Evolutionary conservation across 2,888 invertebrate genomes (phyloP).

Genomic region (Tachystola acroxantha): DNA sequence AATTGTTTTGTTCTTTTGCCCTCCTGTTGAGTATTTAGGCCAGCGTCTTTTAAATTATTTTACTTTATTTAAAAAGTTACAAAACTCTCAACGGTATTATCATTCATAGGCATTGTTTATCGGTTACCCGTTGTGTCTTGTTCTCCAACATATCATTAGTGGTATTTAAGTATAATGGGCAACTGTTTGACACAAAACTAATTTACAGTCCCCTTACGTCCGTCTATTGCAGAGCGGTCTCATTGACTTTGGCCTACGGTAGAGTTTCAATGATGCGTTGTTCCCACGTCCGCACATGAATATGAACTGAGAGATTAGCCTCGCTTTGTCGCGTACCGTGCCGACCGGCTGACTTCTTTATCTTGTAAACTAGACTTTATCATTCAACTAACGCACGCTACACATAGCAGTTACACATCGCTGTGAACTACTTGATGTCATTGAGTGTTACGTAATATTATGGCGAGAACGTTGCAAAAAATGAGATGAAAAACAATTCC

Average conservation of each 20-base stretch:
- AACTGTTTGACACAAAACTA: slow-evolving; percentile 18
- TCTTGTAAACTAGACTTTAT: slow-evolving; percentile 37
- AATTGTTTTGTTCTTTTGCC: too few species aligned
- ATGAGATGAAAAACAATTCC: not conserved
- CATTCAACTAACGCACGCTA: slow-evolving; percentile 25
- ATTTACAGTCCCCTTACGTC: slow-evolving; percentile 15
- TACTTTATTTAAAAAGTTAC: slow-evolving; percentile 12
- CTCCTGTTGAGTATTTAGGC: too few species aligned
- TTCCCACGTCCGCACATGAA: slow-evolving; percentile 45
- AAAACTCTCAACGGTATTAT: slow-evolving; percentile 11
- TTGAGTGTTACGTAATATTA: not conserved
- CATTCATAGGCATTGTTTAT: too few species aligned
- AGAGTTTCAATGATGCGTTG: slow-evolving; percentile 43
- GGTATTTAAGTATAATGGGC: slow-evolving; percentile 11
- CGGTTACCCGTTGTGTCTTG: too few species aligned
- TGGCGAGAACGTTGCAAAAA: slow-evolving; percentile 1
- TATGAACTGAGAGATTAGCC: slow-evolving; percentile 43
- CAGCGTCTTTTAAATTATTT: slow-evolving; percentile 16
- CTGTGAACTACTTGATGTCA: slow-evolving; percentile 2
- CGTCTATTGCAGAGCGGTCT: slow-evolving; percentile 7
- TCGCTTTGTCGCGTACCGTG: slow-evolving; percentile 30
- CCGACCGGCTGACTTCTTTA: slow-evolving; percentile 37
- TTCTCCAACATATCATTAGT: too few species aligned
- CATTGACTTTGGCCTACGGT: slow-evolving; percentile 15
- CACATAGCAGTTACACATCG: slow-evolving; percentile 2